These are phyloP conservation scores for Pollicipes pollicipes DNA, from an alignment of 1,140 invertebrate genomes.

Conservation along the genomic window DNA sequence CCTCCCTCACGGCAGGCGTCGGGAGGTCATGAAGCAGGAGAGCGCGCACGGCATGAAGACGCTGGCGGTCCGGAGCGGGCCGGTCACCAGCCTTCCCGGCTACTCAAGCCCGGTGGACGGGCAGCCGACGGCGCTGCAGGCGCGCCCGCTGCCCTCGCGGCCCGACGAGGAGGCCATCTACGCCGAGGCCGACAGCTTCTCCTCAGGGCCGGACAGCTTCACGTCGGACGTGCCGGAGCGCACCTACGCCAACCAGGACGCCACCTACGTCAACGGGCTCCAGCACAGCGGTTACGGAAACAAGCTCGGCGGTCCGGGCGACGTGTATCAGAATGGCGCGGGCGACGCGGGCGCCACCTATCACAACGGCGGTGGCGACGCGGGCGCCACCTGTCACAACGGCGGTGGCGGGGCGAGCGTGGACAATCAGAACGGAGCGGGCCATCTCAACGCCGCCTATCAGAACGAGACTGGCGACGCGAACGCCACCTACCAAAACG, in stretches of 20 bases:
- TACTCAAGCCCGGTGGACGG: constrained; percentile 10
- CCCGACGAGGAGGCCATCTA: constrained; percentile 12
- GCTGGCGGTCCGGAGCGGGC: background rate
- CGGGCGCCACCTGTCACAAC: too few species aligned
- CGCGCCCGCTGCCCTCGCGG: background rate
- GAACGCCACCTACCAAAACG: too few species aligned
- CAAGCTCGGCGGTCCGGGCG: too few species aligned
- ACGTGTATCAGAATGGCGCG: constrained; percentile 6
- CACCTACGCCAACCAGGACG: constrained; percentile 11
- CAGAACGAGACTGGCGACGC: too few species aligned
- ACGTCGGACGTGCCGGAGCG: constrained; percentile 1
- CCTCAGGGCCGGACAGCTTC: background rate
- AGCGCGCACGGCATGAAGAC: background rate
- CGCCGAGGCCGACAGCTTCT: constrained; percentile 10
- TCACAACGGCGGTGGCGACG: background rate
- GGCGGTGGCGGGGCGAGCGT: too few species aligned
- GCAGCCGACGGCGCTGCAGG: background rate
- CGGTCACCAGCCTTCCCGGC: background rate
- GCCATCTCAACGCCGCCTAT: too few species aligned
- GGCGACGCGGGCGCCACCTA: background rate
- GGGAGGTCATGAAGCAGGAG: background rate
- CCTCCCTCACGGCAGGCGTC: background rate
- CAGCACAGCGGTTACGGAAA: constrained; percentile 4
- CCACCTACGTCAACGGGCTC: background rate
- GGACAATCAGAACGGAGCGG: too few species aligned